Base-by-base conservation (phyloP, 1,140 invertebrate genomes). In the Wiebesia pumilae region DNA sequence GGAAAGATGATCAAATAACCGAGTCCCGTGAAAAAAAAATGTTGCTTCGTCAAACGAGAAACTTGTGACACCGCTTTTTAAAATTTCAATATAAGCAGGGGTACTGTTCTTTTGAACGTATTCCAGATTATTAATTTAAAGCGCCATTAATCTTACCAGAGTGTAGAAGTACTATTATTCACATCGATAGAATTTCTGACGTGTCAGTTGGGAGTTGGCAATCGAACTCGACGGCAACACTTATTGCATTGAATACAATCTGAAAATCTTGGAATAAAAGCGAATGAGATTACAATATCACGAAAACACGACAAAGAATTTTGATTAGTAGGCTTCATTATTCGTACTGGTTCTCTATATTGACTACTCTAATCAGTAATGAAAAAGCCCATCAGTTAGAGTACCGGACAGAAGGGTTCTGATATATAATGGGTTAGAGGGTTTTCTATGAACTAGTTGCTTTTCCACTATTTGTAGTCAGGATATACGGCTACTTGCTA, bases 301-400 rank as follows among this genome's bases (percentile, higher is more conserved):
- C 10, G 14, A 40, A 38, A 19, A 16, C 19, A 73, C 14, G 30
- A 71, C 33, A 69, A 24, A 73, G 19, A 73, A 40, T 73, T 10
- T 73, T 38, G 21, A 73, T 73, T 24, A 73, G 35, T 21, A 1
- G 1, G 19, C 38, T 40, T 16, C n/a, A 73, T 40, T 73, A 38
- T 73, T 30, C 21, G 3, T 27, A 19, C 19, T 27, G 16, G 12
- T 73, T 73, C 35, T 73, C 38, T 10, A 40, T 73, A 40, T 73
- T 27, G 69, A 73, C n/a, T 73, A 73, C 40, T 73, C n/a, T 73
- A 73, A 73, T 73, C 35, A 73, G 35, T 27, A 40, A 73, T 73
- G 35, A 40, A 73, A 73, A 40, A 73, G 69, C 35, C 33, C 35
- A 30, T 40, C 16, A 3, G 69, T 54, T 19, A 14, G 16, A 14